These are phyloP conservation scores for Scaptomyza tumidula DNA, from an alignment of 2,888 invertebrate genomes.

Conservation along the genomic window DNA sequence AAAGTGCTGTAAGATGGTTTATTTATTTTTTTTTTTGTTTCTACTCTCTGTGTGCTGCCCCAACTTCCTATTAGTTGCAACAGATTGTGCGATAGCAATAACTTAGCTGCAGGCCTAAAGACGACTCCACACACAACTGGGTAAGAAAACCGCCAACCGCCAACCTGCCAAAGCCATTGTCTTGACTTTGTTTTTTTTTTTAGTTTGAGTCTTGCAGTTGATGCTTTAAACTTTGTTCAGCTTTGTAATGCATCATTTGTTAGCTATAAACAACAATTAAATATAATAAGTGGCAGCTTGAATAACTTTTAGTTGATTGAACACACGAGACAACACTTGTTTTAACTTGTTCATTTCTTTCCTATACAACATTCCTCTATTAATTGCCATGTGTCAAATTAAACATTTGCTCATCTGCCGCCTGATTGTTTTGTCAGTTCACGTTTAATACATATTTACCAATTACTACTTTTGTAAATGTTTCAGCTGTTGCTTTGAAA, in stretches of 20 bases:
- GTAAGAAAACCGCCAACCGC: no score
- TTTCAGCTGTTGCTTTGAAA: constrained; percentile 37
- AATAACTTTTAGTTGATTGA: not conserved
- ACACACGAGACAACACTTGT: no score
- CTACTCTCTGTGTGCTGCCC: constrained; percentile 16
- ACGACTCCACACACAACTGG: constrained; percentile 25
- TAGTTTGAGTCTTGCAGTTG: constrained; percentile 1
- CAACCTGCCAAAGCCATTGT: constrained; percentile 44
- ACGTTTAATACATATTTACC: constrained; percentile 48
- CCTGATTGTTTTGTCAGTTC: constrained; percentile 21
- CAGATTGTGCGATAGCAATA: constrained; percentile 78
- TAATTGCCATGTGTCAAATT: constrained; percentile 12
- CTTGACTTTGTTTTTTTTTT: constrained; percentile 28
- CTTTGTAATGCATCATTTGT: constrained; percentile 64
- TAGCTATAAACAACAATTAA: constrained; percentile 55
- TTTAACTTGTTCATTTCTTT: not conserved
- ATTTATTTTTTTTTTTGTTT: not conserved
- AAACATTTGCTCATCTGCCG: constrained; percentile 23
- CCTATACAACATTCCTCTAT: not conserved
- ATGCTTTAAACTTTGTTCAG: not conserved
- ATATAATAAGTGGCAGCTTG: constrained; percentile 55
- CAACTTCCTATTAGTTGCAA: constrained; percentile 76
- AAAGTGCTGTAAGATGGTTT: constrained; percentile 59
- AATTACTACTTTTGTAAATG: constrained; percentile 54
- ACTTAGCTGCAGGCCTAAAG: constrained; percentile 62